phyloP scores from a whole-genome alignment of 2,888 invertebrate species.

The Eilema sororculum region DNA sequence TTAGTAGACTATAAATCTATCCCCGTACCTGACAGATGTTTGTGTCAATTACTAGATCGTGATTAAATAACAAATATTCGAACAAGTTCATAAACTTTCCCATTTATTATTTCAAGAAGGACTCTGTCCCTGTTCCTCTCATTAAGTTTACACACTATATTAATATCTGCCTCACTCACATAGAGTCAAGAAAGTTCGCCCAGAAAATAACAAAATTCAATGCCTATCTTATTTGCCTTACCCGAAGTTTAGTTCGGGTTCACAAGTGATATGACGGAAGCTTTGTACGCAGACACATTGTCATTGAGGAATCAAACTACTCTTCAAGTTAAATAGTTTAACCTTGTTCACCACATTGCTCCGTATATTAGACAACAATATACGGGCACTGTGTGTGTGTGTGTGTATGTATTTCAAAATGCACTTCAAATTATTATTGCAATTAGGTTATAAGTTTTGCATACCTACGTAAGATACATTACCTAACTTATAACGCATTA shows the following conservation, averaged over 20 bases:
- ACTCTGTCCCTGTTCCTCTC: not conserved
- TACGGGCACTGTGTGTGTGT: no score
- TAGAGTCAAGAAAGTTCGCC: not conserved
- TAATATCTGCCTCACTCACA: not conserved
- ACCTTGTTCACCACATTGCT: not conserved
- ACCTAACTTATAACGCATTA: no score
- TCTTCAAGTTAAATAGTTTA: constrained; percentile 12
- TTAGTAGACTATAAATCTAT: no score
- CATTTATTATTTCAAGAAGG: no score
- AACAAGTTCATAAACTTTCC: no score
- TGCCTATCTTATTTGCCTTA: not conserved
- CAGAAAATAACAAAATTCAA: constrained; percentile 10
- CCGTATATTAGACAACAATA: constrained; percentile 6
- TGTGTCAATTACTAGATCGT: no score
- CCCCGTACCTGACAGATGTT: no score
- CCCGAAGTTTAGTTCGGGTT: constrained; percentile 18
- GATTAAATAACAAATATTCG: no score
- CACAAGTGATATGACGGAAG: constrained; percentile 21
- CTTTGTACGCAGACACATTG: constrained; percentile 11
- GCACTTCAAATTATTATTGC: not conserved
- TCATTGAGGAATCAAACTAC: constrained; percentile 24
- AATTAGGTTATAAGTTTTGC: no score
- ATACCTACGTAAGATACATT: no score
- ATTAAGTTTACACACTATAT: not conserved
- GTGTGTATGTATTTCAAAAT: not conserved